Base-by-base conservation (phyloP, 2,888 invertebrate species). In the Formica aserva region DNA sequence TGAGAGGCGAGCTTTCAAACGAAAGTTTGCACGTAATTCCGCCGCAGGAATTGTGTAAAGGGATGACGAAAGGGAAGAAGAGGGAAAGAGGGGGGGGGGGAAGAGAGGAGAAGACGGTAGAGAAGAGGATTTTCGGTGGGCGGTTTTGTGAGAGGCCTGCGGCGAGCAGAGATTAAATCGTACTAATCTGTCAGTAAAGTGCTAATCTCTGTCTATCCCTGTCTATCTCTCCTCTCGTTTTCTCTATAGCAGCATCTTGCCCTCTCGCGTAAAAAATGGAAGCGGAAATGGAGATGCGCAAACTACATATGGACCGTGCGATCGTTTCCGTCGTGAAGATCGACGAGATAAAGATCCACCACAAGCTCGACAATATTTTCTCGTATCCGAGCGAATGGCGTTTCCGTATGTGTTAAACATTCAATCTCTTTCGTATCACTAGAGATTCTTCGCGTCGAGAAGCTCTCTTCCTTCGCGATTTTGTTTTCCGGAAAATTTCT, bases 131-230 rank as follows among this genome's bases (percentile, higher is more conserved):
- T 85, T 35, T 84, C 48, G 45, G 77, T 67, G 88, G 85, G 65
- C 45, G 88, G 87, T 91, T 91, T 91, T 83, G 48, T 48, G 90
- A 91, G 90, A 90, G 91, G 89, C 90, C 92, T 89, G 90, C 89
- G 92, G 91, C 89, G 87, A 91, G 86, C 86, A 89, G 91, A 93
- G 93, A 93, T 93, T 93, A 92, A 93, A 93, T 93, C 93, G 91
- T 86, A 87, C 91, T 90, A 26, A 26, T 26, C 26, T 26, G 26
- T 67, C 90, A 78, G 91, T 91, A 93, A 92, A 93, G 93, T 92
- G 92, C 92, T 93, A 93, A 93, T 26, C 26, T 93, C 91, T 87
- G 86, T 86, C 89, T 76, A 86, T 89, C 85, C 85, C 84, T 82
- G 78, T 87, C 84, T 67, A 80, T 86, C 71, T 80, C 76, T 84